Base-by-base conservation (phyloP, 2,888 invertebrate species). In the Gnatocerus cornutus region DNA sequence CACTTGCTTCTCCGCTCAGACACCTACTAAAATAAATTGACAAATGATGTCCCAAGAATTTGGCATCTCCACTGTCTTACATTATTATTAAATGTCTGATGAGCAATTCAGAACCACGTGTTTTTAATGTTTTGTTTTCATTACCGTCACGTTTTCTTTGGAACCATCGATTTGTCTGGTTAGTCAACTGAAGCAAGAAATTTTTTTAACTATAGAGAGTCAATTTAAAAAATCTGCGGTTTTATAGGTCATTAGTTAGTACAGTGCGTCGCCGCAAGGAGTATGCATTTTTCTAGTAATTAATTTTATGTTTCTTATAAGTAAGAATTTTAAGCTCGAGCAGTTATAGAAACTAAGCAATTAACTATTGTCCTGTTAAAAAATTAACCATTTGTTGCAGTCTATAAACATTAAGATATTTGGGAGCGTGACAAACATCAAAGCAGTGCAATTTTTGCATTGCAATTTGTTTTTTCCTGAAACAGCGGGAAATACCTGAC, bases 11-110 rank as follows among this genome's bases (percentile, higher is more conserved):
- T 12, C 41, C n/a, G 12, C 10, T 41, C 41, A n/a, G 10, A 13
- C 12, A 41, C 13, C 41, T 13, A 41, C 41, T 2, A 41, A 41
- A 46, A 46, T 46, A 46, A 46, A 46, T 16, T 14, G 46, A 46
- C 46, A 46, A 46, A 46, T 46, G 3, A 9, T 46, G 16, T 16
- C 10, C 16, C 16, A 46, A 27, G 21, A 16, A 46, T 27, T 46
- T 46, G 46, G 46, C 46, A 46, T 13, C 12, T 12, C 7, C 14
- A 6, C 41, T 10, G 7, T 21, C 21, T 21, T 1, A 21, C 21
- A 21, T 21, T 21, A 4, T 21, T 21, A 21, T 21, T 21, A 21
- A 21, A 21, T 3, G 21, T 4, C 21, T 4, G 13, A 41, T 13
- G 41, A 10, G 41, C 10, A 41, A 2, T n/a, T 1, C 5, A 12